Conservation (phyloP, 2,888 invertebrate species). For the Meteorus cinctellus region DNA sequence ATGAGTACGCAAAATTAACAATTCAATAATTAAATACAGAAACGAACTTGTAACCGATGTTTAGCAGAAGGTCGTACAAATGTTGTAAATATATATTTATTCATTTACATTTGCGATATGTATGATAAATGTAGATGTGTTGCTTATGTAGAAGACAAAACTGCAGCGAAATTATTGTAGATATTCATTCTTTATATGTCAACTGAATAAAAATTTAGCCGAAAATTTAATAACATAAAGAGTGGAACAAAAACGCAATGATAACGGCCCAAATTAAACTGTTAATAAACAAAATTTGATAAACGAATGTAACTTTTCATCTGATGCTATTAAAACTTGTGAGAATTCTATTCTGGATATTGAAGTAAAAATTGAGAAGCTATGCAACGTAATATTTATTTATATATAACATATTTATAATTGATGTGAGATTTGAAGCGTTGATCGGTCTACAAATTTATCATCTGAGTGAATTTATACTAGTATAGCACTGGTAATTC, state of each 20-base stretch:
- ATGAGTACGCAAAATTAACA: conserved; percentile 8
- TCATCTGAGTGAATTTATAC: not conserved
- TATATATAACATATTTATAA: not conserved
- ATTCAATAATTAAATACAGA: not conserved
- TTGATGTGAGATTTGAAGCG: not conserved
- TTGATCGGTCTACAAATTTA: not conserved
- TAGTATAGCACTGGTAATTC: not conserved
- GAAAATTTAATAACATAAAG: no score
- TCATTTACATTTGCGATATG: not conserved
- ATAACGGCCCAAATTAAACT: no score
- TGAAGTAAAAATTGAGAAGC: no score
- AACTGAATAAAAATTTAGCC: no score
- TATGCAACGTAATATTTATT: no score
- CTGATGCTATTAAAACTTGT: no score
- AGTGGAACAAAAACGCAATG: no score
- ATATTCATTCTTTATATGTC: no score
- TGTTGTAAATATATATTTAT: conserved; percentile 53
- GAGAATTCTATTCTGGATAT: no score
- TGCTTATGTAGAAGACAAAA: not conserved
- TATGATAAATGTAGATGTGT: not conserved
- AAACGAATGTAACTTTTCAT: no score
- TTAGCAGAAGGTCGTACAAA: not conserved
- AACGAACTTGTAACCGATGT: not conserved
- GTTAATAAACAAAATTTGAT: no score
- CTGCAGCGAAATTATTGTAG: no score